phyloP scores from a whole-genome alignment of 2,888 invertebrate species.

The Diaphora mendica region DNA sequence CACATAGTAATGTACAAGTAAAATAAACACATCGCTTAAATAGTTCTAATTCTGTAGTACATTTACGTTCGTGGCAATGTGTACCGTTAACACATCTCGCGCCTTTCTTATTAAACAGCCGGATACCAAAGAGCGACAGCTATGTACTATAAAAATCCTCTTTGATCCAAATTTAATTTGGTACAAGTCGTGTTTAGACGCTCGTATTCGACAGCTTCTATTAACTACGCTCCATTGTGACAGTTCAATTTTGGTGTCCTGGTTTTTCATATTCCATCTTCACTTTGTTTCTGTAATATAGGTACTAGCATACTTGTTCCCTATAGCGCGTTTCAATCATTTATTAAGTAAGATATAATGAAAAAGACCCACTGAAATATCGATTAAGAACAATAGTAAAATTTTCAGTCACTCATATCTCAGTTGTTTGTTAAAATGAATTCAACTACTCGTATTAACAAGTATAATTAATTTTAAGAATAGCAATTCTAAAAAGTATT shows the following conservation, averaged over 20 bases:
- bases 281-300: background rate
- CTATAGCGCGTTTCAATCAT: background rate
- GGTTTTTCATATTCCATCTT: background rate
- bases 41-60: slow-evolving; percentile 66
- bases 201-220: background rate
- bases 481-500: too few relatives aligned
- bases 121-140: slow-evolving; percentile 31
- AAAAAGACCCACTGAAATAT: background rate
- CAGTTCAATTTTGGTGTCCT: background rate
- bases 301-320: background rate
- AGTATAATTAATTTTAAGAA: too few relatives aligned
- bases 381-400: background rate
- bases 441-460: too few relatives aligned
- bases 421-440: too few relatives aligned
- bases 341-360: background rate
- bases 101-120: slow-evolving; percentile 45
- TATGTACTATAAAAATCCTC: slow-evolving; percentile 31
- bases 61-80: slow-evolving; percentile 56
- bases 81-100: slow-evolving; percentile 35
- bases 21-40: slow-evolving; percentile 54
- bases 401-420: background rate
- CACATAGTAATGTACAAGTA: slow-evolving; percentile 37
- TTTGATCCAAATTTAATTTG: slow-evolving; percentile 40
- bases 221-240: background rate
- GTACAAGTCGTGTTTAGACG: slow-evolving; percentile 14